phyloP scores from a whole-genome alignment of 1,140 invertebrate genomes.

The Cardiocondyla obscurior region DNA sequence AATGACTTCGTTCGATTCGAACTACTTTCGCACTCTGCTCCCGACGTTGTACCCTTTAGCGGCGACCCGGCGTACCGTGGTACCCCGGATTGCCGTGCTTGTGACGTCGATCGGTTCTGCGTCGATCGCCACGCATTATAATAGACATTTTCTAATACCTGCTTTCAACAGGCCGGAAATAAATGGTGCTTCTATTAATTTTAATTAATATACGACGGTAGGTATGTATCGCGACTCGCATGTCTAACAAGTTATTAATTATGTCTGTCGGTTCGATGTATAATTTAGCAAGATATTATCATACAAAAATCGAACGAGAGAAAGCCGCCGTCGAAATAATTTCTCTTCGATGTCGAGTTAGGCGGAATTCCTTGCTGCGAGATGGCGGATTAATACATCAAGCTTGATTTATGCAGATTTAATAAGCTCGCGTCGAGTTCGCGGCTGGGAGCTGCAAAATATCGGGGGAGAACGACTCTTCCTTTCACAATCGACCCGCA shows the following conservation, averaged over 20 bases:
- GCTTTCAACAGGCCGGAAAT: neutral
- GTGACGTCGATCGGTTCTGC: too few relatives aligned
- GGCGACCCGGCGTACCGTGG: too few relatives aligned
- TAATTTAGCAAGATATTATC: neutral
- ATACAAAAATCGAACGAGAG: neutral
- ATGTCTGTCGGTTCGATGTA: neutral
- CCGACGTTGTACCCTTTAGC: too few relatives aligned
- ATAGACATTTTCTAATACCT: neutral
- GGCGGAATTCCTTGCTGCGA: neutral
- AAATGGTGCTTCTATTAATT: neutral
- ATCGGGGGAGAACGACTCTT: neutral
- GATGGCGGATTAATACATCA: neutral
- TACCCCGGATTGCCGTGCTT: too few relatives aligned
- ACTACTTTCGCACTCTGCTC: too few relatives aligned
- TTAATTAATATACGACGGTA: too few relatives aligned
- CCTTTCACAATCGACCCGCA: constrained; percentile 66
- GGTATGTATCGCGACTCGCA: neutral
- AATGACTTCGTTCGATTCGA: too few relatives aligned
- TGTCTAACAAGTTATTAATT: constrained; percentile 23
- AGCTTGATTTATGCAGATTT: constrained; percentile 22
- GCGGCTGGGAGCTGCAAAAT: neutral
- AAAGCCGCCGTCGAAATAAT: neutral
- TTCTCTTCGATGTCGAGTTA: neutral
- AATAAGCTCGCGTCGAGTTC: neutral
- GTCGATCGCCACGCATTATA: too few relatives aligned